Base-by-base conservation (phyloP, 2,888 invertebrate genomes). In the Raillietiella orientalis region DNA sequence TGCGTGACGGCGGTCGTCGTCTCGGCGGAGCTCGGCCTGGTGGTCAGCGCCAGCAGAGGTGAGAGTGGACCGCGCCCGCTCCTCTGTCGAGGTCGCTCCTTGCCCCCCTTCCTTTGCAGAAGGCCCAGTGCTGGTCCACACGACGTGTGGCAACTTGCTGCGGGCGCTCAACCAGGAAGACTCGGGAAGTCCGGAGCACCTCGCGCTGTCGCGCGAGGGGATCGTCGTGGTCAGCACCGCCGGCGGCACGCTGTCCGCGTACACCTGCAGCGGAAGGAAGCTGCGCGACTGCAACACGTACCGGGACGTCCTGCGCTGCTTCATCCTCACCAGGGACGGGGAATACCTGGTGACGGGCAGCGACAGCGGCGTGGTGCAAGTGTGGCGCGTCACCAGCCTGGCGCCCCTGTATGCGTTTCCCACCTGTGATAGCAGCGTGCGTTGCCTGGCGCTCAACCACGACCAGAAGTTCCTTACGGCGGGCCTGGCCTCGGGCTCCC, bases 401-500 rank as follows among this genome's bases (percentile, higher is more conserved):
- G 77, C 84, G 37, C 65, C 87, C 37, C 62, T 99, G 9, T 93
- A 99, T 53, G 82, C 90, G 36, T 96, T 84, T 56, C 93, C 90
- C 40, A 72, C 79, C 31, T 82, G 84, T 52, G 87, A 87, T 53
- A 75, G 79, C 51, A 69, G 77, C 43, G 75, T 93, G 36, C 59
- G 72, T 38, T 79, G 84, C 28, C 59, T 96, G 35, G 87, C 93
- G 34, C 63, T 96, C 37, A 75, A 84, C 32, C 90, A 90, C 52
- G 93, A 93, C 57, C 93, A 96, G 57, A 79, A 84, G 90, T 90
- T n/a, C n/a, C 59, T 96, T 37, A 55, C 96, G 41, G 90, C 90
- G 38, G 96, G 96, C 28, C 56, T 96, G 29, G 79, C 87, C 29
- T 79, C 90, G 37, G 96, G 96, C 27, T 87, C 93, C 27, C 69